These are phyloP conservation scores for Eutrigla gurnardus DNA, from an alignment of 2,797 vertebrate species.

Conservation along the genomic window DNA sequence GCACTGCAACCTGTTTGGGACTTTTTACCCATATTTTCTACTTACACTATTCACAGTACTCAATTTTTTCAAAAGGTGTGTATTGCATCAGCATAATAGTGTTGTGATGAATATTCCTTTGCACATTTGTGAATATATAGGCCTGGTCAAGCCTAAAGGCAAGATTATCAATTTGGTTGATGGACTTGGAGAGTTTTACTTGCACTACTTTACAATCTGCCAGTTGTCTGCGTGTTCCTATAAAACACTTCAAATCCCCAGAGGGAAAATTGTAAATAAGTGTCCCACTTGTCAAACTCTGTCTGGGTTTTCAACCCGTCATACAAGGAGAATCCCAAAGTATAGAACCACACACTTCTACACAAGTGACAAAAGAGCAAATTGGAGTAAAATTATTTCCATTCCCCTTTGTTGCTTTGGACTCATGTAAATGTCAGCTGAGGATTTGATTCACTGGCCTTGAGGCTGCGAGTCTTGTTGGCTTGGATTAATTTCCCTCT, in stretches of 20 bases:
- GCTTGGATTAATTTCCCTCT: conserved; percentile 59
- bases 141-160: neutral
- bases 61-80: neutral
- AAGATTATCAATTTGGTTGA: conserved; percentile 12
- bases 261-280: conserved; percentile 25
- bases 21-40: too few species aligned
- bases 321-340: conserved; percentile 14
- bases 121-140: neutral
- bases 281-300: conserved; percentile 44
- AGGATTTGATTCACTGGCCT: conserved; percentile 50
- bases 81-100: neutral
- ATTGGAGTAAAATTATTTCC: conserved; percentile 49
- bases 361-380: conserved; percentile 37
- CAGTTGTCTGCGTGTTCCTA: conserved; percentile 31
- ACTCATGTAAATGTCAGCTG: conserved; percentile 63
- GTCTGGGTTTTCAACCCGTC: conserved; percentile 39
- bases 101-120: neutral
- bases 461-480: conserved; percentile 45
- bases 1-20: neutral
- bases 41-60: neutral
- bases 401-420: conserved; percentile 32
- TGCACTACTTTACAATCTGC: conserved; percentile 20
- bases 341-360: conserved; percentile 50
- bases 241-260: conserved; percentile 38
- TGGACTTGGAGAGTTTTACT: neutral